Evolutionary conservation across 2,797 vertebrate genomes (phyloP), one percentile per base, ranked within the genome.

Genomic region (Cephalopachus bancanus): DNA sequence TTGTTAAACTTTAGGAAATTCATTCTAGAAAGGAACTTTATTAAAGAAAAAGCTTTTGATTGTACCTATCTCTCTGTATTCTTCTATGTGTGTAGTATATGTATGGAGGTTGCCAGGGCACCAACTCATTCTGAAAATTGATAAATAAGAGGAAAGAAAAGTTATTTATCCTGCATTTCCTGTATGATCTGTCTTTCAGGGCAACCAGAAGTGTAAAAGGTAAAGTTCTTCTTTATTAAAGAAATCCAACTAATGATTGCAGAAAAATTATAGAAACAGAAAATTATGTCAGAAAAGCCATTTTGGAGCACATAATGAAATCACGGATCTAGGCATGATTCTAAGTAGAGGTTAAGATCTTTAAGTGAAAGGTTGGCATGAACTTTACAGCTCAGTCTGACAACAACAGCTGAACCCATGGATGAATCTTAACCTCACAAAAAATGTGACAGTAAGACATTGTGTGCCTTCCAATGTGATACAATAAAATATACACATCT

Each of bases 21-120:
- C 81, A 90, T 86, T 90, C 83, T 65, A 80, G 67, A 93, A 95
- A 83, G 5, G 89, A 91, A 86, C 79, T 91, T 75, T 95, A 71
- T 85, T 81, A 87, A 69, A 93, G 92, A 14, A 78, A 97, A 95
- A 65, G 37, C 49, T 17, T 94, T 95, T 80, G 20, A 71, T 80
- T 51, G 74, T 89, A 92, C 5, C 17, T 69, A 15, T 80, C 53
- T 60, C n/a, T 84, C 24, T 85, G 0, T 84, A 5, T 80, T 85
- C 30, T 80, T 93, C 30, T 44, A 4, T 84, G 62, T 91, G 22
- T 88, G 14, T 49, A 8, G 19, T 79, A 28, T 81, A 74, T n/a
- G 37, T 16, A 2, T 55, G 89, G 10, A 65, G 10, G 17, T 92
- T 67, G 80, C 69, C 71, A 86, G 49, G 75, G 20, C 2, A 83